Base-by-base conservation (phyloP, 1,140 invertebrate genomes). In the Dendroctonus ponderosae region DNA sequence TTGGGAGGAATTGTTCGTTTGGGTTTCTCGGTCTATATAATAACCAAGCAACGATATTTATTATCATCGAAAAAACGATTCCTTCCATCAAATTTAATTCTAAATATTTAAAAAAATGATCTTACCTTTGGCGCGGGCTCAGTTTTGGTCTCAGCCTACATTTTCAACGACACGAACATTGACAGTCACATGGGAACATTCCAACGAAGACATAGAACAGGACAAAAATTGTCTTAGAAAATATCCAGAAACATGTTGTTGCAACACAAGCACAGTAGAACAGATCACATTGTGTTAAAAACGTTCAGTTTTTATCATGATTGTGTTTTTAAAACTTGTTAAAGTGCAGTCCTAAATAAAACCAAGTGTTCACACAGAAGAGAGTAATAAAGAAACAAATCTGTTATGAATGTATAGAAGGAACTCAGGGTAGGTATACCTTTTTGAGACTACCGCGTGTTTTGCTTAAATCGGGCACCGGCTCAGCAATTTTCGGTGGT, bases 1-100 rank as follows among this genome's bases (percentile, higher is more conserved):
- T 83, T 85, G 49, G 81, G 81, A 70, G 84, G 76, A 74, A 82
- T 84, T 74, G 78, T 76, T 68, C 80, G 79, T 76, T 81, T 83
- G 58, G 77, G 62, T 75, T 77, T 80, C 62, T 77, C 72, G 70
- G 78, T 79, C 77, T 79, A 75, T 68, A 78, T 73, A 73, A 71
- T 67, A 9, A 46, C n/a, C 43, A 46, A 46, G n/a, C n/a, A 46
- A 12, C 43, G 26, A 46, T 46, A 46, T 9, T 53, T 61, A 52
- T 57, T 57, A 14, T 42, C 49, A 15, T 6, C 7, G 48, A 26
- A 26, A 26, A 26, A 26, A 26, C 26, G 26, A 26, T 26, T 26
- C 26, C 26, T 26, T 26, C 26, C 26, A 26, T 26, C 26, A 26
- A 26, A n/a, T 61, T 61, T 42, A 43, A 44, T 64, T 38, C 11